Base-by-base conservation (phyloP, 2,113 vertebrate genomes). In the Elaphurus davidianus region DNA sequence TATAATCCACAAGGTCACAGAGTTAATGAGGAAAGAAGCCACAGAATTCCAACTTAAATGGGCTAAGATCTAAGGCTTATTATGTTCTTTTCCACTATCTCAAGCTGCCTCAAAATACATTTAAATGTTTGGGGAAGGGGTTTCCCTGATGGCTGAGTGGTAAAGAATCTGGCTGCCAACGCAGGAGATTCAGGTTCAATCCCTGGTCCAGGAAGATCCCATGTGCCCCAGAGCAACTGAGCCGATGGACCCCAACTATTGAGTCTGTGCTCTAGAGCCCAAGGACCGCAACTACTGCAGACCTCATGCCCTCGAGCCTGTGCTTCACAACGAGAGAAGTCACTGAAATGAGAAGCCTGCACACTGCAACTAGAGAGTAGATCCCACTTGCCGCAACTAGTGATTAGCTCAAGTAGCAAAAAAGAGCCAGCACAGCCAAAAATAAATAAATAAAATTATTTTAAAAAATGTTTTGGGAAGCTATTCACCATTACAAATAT, bases 41-140 rank as follows among this genome's bases (percentile, higher is more conserved):
- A 67, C 7, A 95, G 27, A 55, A 92, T 88, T 90, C 45, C 79
- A 96, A 96, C 45, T 96, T 95, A 93, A 94, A 92, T 94, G 19
- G 84, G 45, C 94, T 84, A 74, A 25, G 5, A 50, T 78, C 43
- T 74, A 96, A 92, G 79, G 45, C 52, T 93, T 79, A 96, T 93
- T 84, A 96, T 54, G 15, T 92, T 96, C 54, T 97, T 97, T 90
- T 62, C 67, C 50, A 94, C 62, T 74, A 85, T 60, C 11, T 50
- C 88, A 97, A 87, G 36, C 45, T 90, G 23, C 54, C 28, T 94
- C 45, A 96, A 95, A 96, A 94, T 85, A 67, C 43, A 96, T 19
- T 94, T 67, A 91, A 92, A 83, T 90, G 11, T 86, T 90, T 96
- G 64, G 50, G 30, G 36, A 76, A 43, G 71, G 36, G 71, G 71